phyloP scores from a whole-genome alignment of 2,797 vertebrate genomes.

The Malurus splendens region DNA sequence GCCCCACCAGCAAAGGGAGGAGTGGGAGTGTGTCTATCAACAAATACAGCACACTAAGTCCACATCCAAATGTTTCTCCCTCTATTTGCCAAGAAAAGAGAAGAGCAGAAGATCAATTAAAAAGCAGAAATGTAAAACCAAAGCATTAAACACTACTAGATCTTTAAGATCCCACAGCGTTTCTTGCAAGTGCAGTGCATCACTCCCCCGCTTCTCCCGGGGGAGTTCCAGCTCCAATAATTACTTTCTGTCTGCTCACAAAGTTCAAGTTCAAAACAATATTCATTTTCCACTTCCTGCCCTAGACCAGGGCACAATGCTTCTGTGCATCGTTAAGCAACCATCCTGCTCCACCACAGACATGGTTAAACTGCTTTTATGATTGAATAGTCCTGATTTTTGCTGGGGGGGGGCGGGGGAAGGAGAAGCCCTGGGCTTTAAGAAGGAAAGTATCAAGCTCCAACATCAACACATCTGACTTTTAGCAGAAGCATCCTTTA shows the following conservation, averaged over 20 bases:
- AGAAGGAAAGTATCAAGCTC: not conserved
- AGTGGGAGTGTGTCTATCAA: not conserved
- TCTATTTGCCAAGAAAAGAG: not conserved
- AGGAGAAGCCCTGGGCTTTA: not conserved
- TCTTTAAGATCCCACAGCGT: constrained; percentile 12
- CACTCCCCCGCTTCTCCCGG: not conserved
- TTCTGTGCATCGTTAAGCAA: not conserved
- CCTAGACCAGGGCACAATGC: not conserved
- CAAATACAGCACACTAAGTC: not conserved
- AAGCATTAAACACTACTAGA: not conserved
- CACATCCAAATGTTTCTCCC: not conserved
- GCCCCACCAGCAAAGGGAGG: not conserved
- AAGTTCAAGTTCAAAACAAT: constrained; percentile 57
- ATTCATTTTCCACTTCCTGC: constrained; percentile 48
- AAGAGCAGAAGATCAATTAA: constrained; percentile 2
- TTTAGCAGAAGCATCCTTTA: not conserved
- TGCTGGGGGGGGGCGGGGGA: not conserved
- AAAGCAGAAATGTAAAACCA: constrained; percentile 31
- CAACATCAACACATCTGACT: not conserved
- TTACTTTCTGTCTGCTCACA: constrained; percentile 18
- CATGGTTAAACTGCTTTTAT: not conserved
- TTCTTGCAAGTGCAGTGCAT: not conserved
- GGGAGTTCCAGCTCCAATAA: constrained; percentile 16
- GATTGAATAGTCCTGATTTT: not conserved
- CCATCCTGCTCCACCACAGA: not conserved